These are phyloP conservation scores for Macquaria australasica DNA, from an alignment of 2,113 vertebrate genomes.

Conservation along the genomic window DNA sequence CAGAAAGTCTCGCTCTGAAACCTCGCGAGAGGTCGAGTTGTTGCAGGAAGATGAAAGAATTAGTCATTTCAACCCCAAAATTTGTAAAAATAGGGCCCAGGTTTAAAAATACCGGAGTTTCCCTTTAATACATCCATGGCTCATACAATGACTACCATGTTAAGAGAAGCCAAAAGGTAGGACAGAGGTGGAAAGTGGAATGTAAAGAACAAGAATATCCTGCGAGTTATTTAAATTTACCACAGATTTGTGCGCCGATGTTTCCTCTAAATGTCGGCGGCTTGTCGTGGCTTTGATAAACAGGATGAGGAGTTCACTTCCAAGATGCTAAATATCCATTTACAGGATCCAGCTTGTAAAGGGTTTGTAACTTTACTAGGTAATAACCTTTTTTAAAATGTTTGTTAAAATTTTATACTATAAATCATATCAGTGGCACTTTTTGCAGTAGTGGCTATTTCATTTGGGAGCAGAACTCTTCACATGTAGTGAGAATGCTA, in stretches of 20 bases:
- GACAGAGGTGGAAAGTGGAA: background rate
- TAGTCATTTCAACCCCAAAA: too few species aligned
- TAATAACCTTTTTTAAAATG: background rate
- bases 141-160: background rate
- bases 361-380: background rate
- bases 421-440: background rate
- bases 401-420: background rate
- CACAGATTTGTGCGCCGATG: background rate
- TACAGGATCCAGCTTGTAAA: background rate
- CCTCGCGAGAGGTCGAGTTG: too few species aligned
- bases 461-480: background rate
- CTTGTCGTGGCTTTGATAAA: background rate
- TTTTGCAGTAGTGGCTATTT: background rate
- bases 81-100: too few species aligned
- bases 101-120: too few species aligned
- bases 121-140: background rate
- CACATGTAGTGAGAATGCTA: background rate
- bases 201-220: background rate
- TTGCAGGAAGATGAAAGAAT: too few species aligned
- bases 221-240: background rate
- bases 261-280: background rate
- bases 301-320: background rate
- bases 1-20: too few species aligned
- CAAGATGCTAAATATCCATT: background rate
- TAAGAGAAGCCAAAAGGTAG: background rate